phyloP scores from a whole-genome alignment of 2,113 vertebrate species.

The Malaclemys terrapin region DNA sequence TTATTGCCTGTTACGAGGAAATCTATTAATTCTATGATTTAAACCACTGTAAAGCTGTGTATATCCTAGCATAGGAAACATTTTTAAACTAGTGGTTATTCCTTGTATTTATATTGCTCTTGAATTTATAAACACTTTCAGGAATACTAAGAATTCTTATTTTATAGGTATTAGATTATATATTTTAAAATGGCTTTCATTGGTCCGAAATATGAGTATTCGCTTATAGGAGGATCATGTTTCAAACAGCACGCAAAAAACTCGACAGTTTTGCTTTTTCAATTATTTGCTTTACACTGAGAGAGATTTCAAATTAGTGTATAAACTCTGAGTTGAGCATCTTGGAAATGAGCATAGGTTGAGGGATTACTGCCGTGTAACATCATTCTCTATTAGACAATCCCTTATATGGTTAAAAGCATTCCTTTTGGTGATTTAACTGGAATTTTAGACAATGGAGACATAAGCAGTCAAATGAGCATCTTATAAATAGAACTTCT shows the following conservation, averaged over 20 bases:
- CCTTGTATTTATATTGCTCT: conserved; percentile 24
- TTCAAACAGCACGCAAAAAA: conserved; percentile 9
- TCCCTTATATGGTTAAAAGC: conserved; percentile 57
- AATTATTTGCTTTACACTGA: background rate
- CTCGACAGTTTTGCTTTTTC: background rate
- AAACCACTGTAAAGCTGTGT: background rate
- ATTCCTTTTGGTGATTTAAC: background rate
- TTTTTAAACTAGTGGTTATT: conserved; percentile 34
- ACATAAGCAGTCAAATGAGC: conserved; percentile 13
- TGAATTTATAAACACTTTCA: conserved; percentile 28
- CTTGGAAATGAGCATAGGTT: conserved; percentile 9
- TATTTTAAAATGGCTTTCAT: conserved; percentile 41
- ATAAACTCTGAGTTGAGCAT: background rate
- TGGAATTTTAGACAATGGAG: conserved; percentile 33
- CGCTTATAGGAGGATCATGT: background rate
- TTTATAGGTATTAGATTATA: background rate
- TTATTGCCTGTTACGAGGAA: background rate
- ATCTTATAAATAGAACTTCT: conserved; percentile 15
- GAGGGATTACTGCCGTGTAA: background rate
- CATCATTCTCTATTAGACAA: background rate
- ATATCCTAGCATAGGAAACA: conserved; percentile 34
- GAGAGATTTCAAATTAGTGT: background rate
- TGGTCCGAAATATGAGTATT: background rate
- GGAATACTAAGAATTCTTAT: background rate
- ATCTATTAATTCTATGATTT: background rate